These are phyloP conservation scores for Phaetusa simplex DNA, from an alignment of 2,113 vertebrate species.

Conservation along the genomic window DNA sequence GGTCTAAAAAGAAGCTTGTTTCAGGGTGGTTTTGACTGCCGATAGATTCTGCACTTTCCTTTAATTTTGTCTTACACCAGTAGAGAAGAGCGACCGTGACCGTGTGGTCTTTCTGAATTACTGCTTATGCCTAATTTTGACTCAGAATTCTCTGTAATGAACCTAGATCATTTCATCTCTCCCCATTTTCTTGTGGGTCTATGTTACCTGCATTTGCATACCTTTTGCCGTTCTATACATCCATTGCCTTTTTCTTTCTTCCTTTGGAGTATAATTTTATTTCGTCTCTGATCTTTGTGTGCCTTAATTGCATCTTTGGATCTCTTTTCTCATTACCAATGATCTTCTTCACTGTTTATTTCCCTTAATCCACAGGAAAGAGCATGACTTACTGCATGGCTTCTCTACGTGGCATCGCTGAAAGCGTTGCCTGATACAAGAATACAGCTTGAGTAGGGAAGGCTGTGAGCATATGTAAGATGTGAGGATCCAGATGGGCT, in stretches of 20 bases:
- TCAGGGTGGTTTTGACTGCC: background rate
- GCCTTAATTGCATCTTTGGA: background rate
- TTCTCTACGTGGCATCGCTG: fast-evolving
- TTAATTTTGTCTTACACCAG: background rate
- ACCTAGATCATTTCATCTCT: background rate
- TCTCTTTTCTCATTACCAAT: background rate
- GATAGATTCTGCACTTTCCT: background rate
- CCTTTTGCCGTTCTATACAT: background rate
- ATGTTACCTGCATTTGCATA: background rate
- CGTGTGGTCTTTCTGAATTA: background rate
- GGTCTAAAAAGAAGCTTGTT: background rate
- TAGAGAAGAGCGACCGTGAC: background rate
- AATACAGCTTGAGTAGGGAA: background rate
- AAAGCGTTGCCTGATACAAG: background rate
- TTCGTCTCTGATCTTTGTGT: background rate
- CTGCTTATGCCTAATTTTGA: background rate
- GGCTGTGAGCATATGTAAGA: background rate
- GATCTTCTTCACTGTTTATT: background rate
- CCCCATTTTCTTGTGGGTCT: background rate
- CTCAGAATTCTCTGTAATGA: background rate
- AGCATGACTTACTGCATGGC: background rate
- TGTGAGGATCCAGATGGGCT: background rate
- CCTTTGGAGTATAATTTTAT: background rate
- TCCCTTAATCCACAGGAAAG: background rate
- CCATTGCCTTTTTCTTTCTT: background rate